A percentile compares a stretch with the other conserved stretches of the same genome.
These are phyloP conservation scores for Aplidium turbinatum DNA, from an alignment of 23 tunicate species.

Conservation along the genomic window DNA sequence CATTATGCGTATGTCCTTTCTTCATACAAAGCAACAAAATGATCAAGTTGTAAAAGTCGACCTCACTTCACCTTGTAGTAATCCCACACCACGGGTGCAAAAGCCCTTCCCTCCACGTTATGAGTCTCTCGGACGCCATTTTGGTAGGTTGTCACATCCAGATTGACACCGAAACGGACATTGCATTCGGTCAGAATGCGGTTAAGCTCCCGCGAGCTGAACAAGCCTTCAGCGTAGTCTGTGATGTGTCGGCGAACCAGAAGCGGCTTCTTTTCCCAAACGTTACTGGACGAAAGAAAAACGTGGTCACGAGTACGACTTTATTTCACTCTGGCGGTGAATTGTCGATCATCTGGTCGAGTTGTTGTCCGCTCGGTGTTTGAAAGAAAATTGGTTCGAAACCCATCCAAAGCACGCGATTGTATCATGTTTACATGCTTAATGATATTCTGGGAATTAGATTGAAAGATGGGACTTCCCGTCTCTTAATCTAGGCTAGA, in stretches of 20 bases:
- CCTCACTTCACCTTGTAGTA: constrained; percentile 58
- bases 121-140: constrained; percentile 75
- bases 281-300: constrained; percentile 36
- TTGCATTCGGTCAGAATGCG: constrained; percentile 62
- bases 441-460: too few relatives aligned
- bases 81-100: constrained; percentile 85
- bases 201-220: constrained; percentile 56
- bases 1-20: too few relatives aligned
- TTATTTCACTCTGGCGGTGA: too few relatives aligned
- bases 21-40: neutral
- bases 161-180: constrained; percentile 79
- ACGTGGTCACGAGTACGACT: too few relatives aligned
- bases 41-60: neutral
- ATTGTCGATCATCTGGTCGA: too few relatives aligned
- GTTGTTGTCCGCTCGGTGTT: too few relatives aligned
- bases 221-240: constrained; percentile 65
- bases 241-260: constrained; percentile 53
- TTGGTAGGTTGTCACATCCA: constrained; percentile 83
- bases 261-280: constrained; percentile 83
- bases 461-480: too few relatives aligned
- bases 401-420: too few relatives aligned
- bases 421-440: too few relatives aligned
- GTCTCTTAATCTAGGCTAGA: too few relatives aligned
- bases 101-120: constrained; percentile 76
- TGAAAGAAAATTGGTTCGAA: too few relatives aligned